These are phyloP conservation scores for Steinernema feltiae DNA, from an alignment of 1,140 invertebrate genomes.

Conservation along the genomic window DNA sequence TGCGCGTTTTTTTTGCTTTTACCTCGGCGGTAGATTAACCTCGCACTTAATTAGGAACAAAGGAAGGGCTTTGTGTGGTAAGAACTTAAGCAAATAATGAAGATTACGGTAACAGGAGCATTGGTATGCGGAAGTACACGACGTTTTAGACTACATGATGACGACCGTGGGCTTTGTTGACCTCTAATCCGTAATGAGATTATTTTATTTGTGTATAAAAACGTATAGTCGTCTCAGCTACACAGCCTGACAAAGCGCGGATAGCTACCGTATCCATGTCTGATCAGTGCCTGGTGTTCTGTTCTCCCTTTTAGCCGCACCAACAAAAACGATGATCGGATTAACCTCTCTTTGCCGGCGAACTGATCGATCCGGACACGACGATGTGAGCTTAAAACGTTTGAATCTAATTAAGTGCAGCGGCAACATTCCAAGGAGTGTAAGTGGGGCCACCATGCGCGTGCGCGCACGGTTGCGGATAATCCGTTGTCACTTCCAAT, in stretches of 20 bases:
- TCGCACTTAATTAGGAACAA: not conserved
- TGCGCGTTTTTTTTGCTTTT: not conserved
- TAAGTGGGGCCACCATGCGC: constrained; percentile 2
- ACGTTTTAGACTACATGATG: too few relatives aligned
- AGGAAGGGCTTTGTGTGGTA: not conserved
- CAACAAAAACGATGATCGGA: not conserved
- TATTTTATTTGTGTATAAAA: too few relatives aligned
- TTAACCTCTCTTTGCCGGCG: constrained; percentile 1
- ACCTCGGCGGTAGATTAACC: not conserved
- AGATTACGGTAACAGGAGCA: too few relatives aligned
- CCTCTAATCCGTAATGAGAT: too few relatives aligned
- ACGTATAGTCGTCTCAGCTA: too few relatives aligned
- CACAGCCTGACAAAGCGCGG: too few relatives aligned
- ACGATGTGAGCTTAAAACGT: not conserved
- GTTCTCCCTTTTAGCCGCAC: too few relatives aligned
- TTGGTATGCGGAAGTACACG: too few relatives aligned
- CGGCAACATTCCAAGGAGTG: not conserved
- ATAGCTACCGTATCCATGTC: too few relatives aligned
- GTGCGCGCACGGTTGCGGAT: not conserved
- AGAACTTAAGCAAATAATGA: not conserved
- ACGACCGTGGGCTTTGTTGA: too few relatives aligned
- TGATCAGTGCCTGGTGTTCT: too few relatives aligned
- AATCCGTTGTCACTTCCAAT: constrained; percentile 7
- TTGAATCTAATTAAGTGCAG: constrained; percentile 1
- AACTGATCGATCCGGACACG: not conserved